These are phyloP conservation scores for Clarias gariepinus DNA, from an alignment of 2,113 vertebrate species.

Conservation along the genomic window DNA sequence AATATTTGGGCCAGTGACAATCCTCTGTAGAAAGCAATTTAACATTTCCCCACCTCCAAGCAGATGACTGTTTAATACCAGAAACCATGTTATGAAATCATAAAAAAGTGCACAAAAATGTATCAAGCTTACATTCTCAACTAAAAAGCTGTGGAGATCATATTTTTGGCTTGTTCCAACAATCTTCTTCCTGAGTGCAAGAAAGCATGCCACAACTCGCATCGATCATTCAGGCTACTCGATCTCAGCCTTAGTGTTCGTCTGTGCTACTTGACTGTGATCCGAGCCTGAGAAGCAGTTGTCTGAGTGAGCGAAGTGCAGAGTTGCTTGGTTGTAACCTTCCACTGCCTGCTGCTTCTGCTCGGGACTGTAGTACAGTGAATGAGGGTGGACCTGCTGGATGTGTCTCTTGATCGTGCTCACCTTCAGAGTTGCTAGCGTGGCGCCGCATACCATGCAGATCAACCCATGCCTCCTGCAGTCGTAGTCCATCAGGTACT, in stretches of 20 bases:
- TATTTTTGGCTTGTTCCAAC: conserved; percentile 29
- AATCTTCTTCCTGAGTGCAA: conserved; percentile 51
- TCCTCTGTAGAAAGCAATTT: conserved; percentile 18
- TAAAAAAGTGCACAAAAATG: conserved; percentile 19
- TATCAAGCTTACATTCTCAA: conserved; percentile 11
- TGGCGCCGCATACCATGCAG: conserved; percentile 84
- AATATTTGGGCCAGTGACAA: conserved; percentile 10
- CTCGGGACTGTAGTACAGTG: conserved; percentile 77
- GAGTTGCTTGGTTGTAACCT: conserved; percentile 78
- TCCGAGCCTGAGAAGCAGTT: conserved; percentile 72
- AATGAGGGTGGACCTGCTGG: conserved; percentile 87
- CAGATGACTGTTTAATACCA: not conserved
- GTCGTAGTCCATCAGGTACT: conserved; percentile 92
- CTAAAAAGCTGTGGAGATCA: conserved; percentile 10
- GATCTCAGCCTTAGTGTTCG: conserved; percentile 23
- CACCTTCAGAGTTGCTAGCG: conserved; percentile 82
- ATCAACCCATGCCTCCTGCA: conserved; percentile 79
- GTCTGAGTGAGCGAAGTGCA: conserved; percentile 70
- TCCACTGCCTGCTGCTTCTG: conserved; percentile 81
- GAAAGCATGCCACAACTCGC: conserved; percentile 45
- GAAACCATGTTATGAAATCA: not conserved
- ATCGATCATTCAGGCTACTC: conserved; percentile 31
- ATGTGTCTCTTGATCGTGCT: conserved; percentile 87
- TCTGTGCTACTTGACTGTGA: conserved; percentile 54
- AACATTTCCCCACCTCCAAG: conserved; percentile 3